These are phyloP conservation scores for Boulengeromyrus knoepffleri DNA, from an alignment of 2,113 vertebrate genomes.

Conservation along the genomic window DNA sequence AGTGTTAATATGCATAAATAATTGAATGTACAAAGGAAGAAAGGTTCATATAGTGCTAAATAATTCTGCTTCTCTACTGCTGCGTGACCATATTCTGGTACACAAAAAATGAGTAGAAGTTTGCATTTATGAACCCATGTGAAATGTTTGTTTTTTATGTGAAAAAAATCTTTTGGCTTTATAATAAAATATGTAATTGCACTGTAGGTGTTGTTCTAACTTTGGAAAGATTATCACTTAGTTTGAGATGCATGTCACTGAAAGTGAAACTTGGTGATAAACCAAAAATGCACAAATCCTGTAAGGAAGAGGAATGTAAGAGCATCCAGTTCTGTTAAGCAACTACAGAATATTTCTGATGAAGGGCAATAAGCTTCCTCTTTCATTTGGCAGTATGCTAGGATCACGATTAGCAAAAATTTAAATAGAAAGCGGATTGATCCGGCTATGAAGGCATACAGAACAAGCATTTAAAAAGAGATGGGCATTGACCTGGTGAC, in stretches of 20 bases:
- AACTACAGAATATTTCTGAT: background rate
- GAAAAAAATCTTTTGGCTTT: background rate
- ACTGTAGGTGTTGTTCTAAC: background rate
- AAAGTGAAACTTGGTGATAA: background rate
- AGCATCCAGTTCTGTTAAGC: background rate
- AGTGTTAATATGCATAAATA: background rate
- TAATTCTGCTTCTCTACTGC: background rate
- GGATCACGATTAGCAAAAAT: slow-evolving; percentile 4
- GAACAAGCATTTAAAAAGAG: slow-evolving; percentile 22
- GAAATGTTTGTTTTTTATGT: background rate
- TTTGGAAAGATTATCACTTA: background rate
- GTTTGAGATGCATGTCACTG: background rate
- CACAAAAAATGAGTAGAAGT: background rate
- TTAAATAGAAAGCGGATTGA: slow-evolving; percentile 13
- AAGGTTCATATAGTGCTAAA: background rate
- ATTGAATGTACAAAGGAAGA: background rate
- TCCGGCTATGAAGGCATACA: background rate
- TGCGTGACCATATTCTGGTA: background rate
- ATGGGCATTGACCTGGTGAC: slow-evolving; percentile 21
- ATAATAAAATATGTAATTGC: background rate
- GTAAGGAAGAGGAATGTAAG: background rate
- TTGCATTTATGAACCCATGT: background rate
- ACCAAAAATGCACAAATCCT: background rate
- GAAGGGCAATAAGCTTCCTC: background rate
- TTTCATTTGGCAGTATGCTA: background rate